Conservation (phyloP, 2,113 vertebrate species). For the Colaptes auratus region DNA sequence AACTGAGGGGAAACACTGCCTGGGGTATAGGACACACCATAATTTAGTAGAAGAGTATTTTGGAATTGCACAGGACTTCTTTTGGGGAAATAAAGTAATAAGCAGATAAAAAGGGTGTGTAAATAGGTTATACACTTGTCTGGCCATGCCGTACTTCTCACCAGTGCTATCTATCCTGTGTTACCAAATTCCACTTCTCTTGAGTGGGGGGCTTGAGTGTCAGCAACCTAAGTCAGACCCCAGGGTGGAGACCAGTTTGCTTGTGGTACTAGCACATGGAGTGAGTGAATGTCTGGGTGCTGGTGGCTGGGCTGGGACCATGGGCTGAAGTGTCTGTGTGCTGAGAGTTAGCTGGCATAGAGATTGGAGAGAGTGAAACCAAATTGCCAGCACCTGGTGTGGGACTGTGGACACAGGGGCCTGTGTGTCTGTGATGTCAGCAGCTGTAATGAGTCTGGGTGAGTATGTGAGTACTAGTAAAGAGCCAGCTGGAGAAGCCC, state of each 20-base stretch:
- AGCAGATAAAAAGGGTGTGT: not conserved
- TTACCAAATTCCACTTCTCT: not conserved
- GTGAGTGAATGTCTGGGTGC: not conserved
- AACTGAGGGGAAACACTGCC: not conserved
- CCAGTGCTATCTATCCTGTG: not conserved
- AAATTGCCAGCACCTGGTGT: not conserved
- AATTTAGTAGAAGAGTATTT: not conserved
- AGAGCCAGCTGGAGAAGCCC: not conserved
- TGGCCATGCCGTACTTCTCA: not conserved
- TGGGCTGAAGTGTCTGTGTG: too few relatives aligned
- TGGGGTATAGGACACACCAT: too few relatives aligned
- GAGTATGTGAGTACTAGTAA: not conserved
- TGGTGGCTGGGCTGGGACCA: accelerated
- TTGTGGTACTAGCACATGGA: not conserved
- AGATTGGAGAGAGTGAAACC: not conserved
- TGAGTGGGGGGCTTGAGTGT: not conserved
- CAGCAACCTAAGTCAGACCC: not conserved
- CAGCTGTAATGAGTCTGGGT: accelerated
- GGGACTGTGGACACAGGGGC: too few relatives aligned
- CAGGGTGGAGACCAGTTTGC: not conserved
- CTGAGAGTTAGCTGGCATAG: not conserved
- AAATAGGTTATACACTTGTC: not conserved
- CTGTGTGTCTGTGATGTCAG: not conserved
- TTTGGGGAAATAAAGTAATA: not conserved
- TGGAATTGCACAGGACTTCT: not conserved